Base-by-base conservation (phyloP, 2,888 invertebrate genomes). In the Sarcophaga caerulescens region DNA sequence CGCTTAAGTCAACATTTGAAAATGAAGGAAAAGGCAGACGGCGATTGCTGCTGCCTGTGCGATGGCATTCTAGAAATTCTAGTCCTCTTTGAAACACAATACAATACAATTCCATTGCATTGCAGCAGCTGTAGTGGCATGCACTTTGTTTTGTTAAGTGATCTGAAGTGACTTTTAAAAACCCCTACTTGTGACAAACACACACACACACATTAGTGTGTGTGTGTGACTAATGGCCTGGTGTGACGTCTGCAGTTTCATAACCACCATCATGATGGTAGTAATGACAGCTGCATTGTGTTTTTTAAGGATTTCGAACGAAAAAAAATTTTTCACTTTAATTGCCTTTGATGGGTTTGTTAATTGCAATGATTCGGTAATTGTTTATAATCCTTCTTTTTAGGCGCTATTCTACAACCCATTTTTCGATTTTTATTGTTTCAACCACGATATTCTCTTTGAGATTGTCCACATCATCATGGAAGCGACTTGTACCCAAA, bases 1-100 rank as follows among this genome's bases (percentile, higher is more conserved):
- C 69, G 73, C 73, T 69, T 11, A n/a, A 14, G 66, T 17, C 52
- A n/a, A 71, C 45, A 44, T 23, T 52, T 47, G 12, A 62, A 52
- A 44, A 75, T 19, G 21, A 68, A 60, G n/a, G 35, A 65, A 62
- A 23, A 62, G 57, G 23, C 66, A 21, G 73, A 25, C 60, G 73
- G 19, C 60, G 23, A 47, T 17, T n/a, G 60, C 47, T 8, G 11
- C 47, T 14, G 17, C 12, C 14, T 52, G 12, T 52, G 12, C 17
- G 4, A 80, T 14, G 73, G 8, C 68, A 77, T 45, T 73, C 83
- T 81, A 74, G 81, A 83, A 77, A 77, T 80, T 81, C 73, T 73
- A 76, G 75, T 82, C 66, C 68, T 63, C 17, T 44, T 17, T 57
- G 59, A 75, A 52, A 11, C 12, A 62, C 44, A 47, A 35, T 52